These are phyloP conservation scores for Nemotelus nigrinus DNA, from an alignment of 2,888 invertebrate species.

Conservation along the genomic window DNA sequence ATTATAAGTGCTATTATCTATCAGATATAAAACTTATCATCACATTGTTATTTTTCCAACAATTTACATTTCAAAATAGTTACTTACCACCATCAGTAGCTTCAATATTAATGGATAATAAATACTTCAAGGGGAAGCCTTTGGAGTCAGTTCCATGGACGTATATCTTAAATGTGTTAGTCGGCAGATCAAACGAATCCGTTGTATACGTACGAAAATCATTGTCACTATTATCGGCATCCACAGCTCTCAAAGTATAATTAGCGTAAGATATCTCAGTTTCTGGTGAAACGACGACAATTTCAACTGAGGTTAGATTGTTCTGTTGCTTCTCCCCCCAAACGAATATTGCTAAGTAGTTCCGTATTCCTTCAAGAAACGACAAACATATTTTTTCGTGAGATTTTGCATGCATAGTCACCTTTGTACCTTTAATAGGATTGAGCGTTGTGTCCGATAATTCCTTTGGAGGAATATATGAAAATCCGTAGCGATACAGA, in stretches of 20 bases:
- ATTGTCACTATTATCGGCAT: constrained; percentile 7
- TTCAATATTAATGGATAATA: constrained; percentile 74
- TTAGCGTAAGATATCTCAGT: not conserved
- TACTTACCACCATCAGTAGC: constrained; percentile 52
- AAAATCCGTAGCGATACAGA: constrained; percentile 74
- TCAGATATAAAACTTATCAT: too few relatives aligned
- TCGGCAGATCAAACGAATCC: constrained; percentile 72
- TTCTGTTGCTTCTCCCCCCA: not conserved
- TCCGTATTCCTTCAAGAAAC: constrained; percentile 4
- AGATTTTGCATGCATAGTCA: too few relatives aligned
- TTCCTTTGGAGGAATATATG: constrained; percentile 53
- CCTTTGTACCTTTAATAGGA: constrained; percentile 20
- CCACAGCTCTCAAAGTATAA: not conserved
- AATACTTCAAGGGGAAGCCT: constrained; percentile 70
- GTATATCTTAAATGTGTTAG: constrained; percentile 73
- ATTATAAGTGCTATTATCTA: too few relatives aligned
- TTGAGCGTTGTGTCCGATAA: not conserved
- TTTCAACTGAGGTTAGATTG: constrained; percentile 10
- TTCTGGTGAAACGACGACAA: constrained; percentile 8
- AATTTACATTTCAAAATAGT: too few relatives aligned
- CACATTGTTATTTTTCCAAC: too few relatives aligned
- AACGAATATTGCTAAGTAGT: constrained; percentile 17
- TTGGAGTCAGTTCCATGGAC: constrained; percentile 72
- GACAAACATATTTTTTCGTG: not conserved
- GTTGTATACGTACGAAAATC: constrained; percentile 65